phyloP scores from a whole-genome alignment of 92 coral and sea anemone species.

The Palythoa heliodiscus region DNA sequence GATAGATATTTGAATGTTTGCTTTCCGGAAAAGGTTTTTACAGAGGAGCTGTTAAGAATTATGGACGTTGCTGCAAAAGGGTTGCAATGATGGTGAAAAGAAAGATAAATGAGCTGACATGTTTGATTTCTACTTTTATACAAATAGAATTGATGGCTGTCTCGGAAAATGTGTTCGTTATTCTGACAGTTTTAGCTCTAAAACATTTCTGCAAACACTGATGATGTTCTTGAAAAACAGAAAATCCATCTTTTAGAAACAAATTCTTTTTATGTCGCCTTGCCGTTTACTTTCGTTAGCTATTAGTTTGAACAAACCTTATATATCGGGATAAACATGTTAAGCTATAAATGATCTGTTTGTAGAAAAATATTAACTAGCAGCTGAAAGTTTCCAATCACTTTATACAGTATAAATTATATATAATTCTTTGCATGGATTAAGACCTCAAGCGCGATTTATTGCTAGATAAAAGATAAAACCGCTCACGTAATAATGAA shows the following conservation, averaged over 20 bases:
- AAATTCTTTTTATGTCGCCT: background rate
- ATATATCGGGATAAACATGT: background rate
- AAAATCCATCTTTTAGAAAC: background rate
- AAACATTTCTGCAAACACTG: background rate
- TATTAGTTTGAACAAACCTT: background rate
- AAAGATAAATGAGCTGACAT: background rate
- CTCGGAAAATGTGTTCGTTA: background rate
- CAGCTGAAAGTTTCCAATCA: slow-evolving; percentile 14
- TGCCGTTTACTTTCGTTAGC: background rate
- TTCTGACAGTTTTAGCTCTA: background rate
- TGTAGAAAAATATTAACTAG: background rate
- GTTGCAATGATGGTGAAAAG: background rate
- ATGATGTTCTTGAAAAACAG: background rate
- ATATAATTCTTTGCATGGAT: background rate
- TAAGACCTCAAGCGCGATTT: slow-evolving; percentile 3
- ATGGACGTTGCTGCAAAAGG: background rate
- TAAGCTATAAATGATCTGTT: background rate
- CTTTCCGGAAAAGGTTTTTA: background rate
- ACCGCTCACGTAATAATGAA: background rate
- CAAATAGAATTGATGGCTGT: background rate
- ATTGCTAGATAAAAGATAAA: background rate
- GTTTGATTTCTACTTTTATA: background rate
- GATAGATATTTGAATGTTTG: background rate
- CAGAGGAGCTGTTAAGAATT: background rate
- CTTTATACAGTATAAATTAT: background rate